Percentiles rank a stretch among this genome's conserved stretches.
Evolutionary conservation across 2,797 vertebrate species (phyloP).

Genomic region (Staurois parvus): DNA sequence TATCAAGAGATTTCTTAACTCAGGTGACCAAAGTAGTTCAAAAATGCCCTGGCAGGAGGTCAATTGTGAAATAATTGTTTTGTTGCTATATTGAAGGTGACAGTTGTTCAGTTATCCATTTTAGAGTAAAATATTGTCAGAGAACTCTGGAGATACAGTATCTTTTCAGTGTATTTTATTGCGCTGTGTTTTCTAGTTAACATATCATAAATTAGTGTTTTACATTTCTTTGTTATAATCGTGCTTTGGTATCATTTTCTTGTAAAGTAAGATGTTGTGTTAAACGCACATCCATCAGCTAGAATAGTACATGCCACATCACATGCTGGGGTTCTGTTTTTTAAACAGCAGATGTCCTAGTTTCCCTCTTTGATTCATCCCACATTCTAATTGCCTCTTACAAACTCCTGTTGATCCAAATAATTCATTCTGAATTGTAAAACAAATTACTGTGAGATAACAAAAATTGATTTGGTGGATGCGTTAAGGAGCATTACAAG

Average conservation of each 20-base stretch:
- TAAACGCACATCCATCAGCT: not conserved
- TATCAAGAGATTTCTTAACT: constrained; percentile 68
- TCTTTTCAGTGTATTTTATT: not conserved
- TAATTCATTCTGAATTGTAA: constrained; percentile 25
- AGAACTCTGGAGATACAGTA: not conserved
- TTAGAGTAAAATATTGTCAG: not conserved
- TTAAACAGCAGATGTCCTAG: not conserved
- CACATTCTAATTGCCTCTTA: constrained; percentile 17
- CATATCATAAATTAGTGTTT: not conserved
- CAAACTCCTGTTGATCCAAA: constrained; percentile 33
- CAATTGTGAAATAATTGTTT: constrained; percentile 68
- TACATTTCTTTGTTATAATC: too few species aligned
- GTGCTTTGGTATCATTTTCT: not conserved
- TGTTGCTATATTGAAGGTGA: constrained; percentile 49
- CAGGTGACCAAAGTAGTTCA: constrained; percentile 69
- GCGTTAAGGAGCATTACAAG: too few species aligned
- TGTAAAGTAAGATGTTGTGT: not conserved
- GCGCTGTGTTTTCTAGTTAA: not conserved
- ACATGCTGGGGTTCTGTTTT: constrained; percentile 7
- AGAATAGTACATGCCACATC: not conserved
- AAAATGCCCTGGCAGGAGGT: constrained; percentile 68
- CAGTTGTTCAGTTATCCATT: not conserved
- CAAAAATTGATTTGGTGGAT: not conserved
- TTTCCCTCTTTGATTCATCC: not conserved
- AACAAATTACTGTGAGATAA: not conserved